These are phyloP conservation scores for Vipera latastei DNA, from an alignment of 2,797 vertebrate genomes.

Conservation along the genomic window DNA sequence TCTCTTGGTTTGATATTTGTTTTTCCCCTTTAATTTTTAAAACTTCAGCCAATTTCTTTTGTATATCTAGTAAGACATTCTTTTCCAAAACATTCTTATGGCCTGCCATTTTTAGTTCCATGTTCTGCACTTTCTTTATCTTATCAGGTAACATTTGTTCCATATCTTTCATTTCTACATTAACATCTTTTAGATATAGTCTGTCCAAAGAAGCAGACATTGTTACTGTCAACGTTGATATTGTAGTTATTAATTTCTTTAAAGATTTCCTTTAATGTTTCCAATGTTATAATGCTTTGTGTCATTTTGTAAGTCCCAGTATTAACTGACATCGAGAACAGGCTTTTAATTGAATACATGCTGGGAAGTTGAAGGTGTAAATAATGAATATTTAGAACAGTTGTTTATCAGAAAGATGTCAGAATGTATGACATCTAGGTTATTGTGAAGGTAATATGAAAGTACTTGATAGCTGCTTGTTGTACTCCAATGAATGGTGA, in stretches of 20 bases:
- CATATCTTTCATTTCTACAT: too few relatives aligned
- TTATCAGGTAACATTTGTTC: neutral
- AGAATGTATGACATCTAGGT: neutral
- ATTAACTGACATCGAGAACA: too few relatives aligned
- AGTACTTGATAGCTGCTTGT: neutral
- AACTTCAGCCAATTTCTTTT: neutral
- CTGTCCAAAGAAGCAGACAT: too few relatives aligned
- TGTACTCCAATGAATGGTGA: neutral
- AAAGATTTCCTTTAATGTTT: too few relatives aligned
- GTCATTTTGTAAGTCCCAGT: too few relatives aligned
- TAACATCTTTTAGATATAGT: too few relatives aligned
- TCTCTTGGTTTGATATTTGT: neutral
- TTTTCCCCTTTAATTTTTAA: neutral
- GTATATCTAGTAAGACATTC: neutral
- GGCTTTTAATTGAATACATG: neutral
- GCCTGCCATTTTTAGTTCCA: neutral
- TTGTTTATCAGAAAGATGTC: neutral
- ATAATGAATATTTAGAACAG: neutral
- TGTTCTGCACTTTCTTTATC: neutral
- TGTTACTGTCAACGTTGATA: too few relatives aligned
- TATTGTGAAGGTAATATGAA: neutral
- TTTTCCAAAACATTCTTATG: neutral
- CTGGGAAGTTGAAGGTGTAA: neutral
- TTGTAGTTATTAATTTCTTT: too few relatives aligned
- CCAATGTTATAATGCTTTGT: too few relatives aligned